Evolutionary conservation across 1,140 invertebrate species (phyloP).

Genomic region (Arion vulgaris): DNA sequence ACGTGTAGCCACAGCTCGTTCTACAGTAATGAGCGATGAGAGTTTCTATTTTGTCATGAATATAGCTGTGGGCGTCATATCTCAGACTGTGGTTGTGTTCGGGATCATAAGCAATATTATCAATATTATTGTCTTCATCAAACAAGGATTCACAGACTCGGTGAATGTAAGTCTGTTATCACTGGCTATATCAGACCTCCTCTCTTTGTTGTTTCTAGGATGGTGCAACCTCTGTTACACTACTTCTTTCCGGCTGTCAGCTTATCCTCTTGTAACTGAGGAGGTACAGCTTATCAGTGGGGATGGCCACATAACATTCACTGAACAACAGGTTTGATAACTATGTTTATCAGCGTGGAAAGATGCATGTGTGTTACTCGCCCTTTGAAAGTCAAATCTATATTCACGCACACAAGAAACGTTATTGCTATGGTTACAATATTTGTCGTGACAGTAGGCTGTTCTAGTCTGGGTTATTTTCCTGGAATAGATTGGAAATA

Average conservation of each 20-base stretch:
- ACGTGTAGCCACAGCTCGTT: too few species aligned
- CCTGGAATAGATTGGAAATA: not conserved
- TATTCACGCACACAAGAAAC: not conserved
- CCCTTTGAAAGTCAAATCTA: not conserved
- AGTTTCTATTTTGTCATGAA: not conserved
- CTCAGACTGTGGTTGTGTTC: not conserved
- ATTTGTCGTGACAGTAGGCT: not conserved
- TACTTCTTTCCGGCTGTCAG: not conserved
- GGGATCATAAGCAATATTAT: not conserved
- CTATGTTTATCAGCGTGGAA: not conserved
- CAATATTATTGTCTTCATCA: not conserved
- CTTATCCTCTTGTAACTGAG: not conserved
- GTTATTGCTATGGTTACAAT: not conserved
- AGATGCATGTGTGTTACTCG: not conserved
- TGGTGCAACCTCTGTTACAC: constrained; percentile 1
- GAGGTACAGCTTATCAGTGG: not conserved
- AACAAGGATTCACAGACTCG: not conserved
- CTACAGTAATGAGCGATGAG: not conserved
- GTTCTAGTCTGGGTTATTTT: not conserved
- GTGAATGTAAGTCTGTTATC: not conserved
- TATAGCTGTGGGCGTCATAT: not conserved
- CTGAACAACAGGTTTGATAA: constrained; percentile 4
- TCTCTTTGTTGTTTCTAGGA: not conserved
- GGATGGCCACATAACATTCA: not conserved
- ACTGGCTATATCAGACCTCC: not conserved